Evolutionary conservation across 2,888 invertebrate genomes (phyloP).

Genomic region (Cheilosia soror): DNA sequence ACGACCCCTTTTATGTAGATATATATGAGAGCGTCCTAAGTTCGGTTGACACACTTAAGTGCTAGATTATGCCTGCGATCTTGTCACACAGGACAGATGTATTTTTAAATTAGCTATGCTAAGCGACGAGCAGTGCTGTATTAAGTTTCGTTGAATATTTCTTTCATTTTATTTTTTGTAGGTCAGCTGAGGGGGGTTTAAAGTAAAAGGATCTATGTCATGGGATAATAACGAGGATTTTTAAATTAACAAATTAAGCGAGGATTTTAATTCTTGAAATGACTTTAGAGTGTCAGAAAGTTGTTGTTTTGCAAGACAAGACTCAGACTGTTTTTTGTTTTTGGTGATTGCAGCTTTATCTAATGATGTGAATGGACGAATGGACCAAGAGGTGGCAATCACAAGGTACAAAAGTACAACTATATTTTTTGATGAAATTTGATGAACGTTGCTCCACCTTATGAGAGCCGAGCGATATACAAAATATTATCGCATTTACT

Average conservation of each 20-base stretch:
- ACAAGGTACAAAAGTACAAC: too few species aligned
- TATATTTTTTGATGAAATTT: too few species aligned
- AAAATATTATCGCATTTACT: too few species aligned
- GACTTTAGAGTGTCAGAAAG: background rate
- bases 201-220: background rate
- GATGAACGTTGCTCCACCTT: too few species aligned
- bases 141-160: slow-evolving; percentile 6
- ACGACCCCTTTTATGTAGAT: slow-evolving; percentile 22
- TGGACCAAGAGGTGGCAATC: too few species aligned
- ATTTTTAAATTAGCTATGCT: slow-evolving; percentile 62
- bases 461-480: too few species aligned
- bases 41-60: slow-evolving; percentile 66
- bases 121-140: slow-evolving; percentile 10
- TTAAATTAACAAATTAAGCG: slow-evolving; percentile 21
- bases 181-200: too few species aligned
- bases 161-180: background rate
- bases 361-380: too few species aligned
- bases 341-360: too few species aligned
- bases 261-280: background rate
- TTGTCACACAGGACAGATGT: slow-evolving; percentile 51
- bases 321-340: too few species aligned
- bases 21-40: background rate
- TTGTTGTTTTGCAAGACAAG: too few species aligned
- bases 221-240: background rate
- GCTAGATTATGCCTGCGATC: slow-evolving; percentile 59